Conservation (phyloP, 2,113 vertebrate species). For the Mormyrus lacerda region DNA sequence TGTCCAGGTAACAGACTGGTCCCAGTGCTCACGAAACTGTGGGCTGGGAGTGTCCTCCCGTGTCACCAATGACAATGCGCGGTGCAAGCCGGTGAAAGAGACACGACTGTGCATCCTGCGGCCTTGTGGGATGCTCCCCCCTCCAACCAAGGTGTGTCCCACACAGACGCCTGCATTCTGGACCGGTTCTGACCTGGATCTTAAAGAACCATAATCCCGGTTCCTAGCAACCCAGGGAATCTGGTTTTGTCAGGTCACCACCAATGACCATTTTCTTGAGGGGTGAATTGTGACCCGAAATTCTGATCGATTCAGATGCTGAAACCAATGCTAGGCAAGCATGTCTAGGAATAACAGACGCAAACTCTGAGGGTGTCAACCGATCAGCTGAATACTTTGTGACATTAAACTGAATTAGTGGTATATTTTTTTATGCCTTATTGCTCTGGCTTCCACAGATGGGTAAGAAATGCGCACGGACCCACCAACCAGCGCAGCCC, state of each 20-base stretch:
- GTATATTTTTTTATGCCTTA: background rate
- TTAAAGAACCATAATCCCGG: background rate
- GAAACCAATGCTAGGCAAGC: background rate
- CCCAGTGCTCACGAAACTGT: constrained; percentile 63
- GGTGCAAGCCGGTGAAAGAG: constrained; percentile 42
- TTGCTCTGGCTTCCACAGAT: constrained; percentile 48
- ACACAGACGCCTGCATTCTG: background rate
- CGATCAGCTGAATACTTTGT: background rate
- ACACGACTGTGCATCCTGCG: constrained; percentile 38
- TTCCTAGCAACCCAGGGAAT: background rate
- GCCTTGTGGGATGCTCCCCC: constrained; percentile 29
- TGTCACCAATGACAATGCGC: constrained; percentile 38
- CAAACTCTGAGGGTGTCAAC: background rate
- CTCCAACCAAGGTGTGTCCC: constrained; percentile 36
- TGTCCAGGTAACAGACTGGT: constrained; percentile 62
- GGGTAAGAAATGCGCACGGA: constrained; percentile 70
- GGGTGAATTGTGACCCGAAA: background rate
- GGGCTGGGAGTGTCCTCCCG: constrained; percentile 51
- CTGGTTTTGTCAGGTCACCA: background rate
- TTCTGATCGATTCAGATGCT: background rate
- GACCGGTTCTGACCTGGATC: background rate
- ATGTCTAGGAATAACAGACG: background rate
- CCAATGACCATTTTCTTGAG: background rate
- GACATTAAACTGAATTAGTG: background rate
- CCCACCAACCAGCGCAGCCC: constrained; percentile 64